Base-by-base conservation (phyloP, 2,797 vertebrate genomes). In the Leptodactylus fallax region DNA sequence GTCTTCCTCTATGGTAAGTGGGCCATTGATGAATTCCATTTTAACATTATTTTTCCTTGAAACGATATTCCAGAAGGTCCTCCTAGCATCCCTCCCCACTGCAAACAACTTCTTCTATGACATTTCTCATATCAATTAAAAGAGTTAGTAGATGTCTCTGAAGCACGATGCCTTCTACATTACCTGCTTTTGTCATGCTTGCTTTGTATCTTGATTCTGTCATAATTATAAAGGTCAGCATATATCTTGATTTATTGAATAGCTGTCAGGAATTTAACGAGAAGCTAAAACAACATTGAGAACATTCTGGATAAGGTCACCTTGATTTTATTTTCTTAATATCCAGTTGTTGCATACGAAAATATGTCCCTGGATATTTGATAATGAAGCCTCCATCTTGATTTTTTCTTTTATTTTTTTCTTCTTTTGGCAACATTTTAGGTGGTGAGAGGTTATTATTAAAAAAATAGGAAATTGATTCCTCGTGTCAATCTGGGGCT, bases 161-260 rank as follows among this genome's bases (percentile, higher is more conserved):
- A 71, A 86, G 79, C 60, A 83, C 88, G 58, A 47, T 23, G 60
- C 79, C 11, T 77, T 77, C 65, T 69, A 76, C 79, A 79, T 79
- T 81, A 55, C 67, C 11, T 19, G 45, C 21, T 49, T 88, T 80
- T 86, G 88, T 89, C 88, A 83, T 67, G 51, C 80, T 82, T 61
- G 85, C 76, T 89, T 89, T 89, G 51, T 69, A 82, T 89, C 85
- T 86, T 83, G 85, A 82, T 89, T 89, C 85, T 89, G 88, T 89
- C 88, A 86, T 89, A 89, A 86, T 89, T 89, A 86, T 71, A 86
- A 89, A 89, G 85, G 88, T 89, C 79, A 83, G 61, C 55, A 86
- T 89, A 86, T 89, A 83, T 89, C 87, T 85, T 85, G 83, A 86
- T 69, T 89, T 89, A 89, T 86, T 71, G 88, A 89, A 86, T 86